A percentile compares a stretch with the other conserved stretches of the same genome.
phyloP scores from a whole-genome alignment of 1,140 invertebrate species.

The Hylaeus volcanicus region DNA sequence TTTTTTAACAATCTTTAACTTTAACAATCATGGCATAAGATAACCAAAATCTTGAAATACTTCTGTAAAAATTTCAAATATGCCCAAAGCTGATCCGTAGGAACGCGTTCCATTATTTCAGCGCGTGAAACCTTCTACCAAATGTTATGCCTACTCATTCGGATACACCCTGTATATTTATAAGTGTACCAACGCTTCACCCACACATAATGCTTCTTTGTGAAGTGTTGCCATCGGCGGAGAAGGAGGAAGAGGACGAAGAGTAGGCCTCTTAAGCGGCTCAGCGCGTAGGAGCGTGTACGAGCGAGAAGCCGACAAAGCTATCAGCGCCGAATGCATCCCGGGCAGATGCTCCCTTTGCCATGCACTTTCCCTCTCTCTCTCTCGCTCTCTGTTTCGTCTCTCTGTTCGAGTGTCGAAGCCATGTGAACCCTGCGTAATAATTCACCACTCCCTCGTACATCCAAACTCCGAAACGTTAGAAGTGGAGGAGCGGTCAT shows the following conservation, averaged over 20 bases:
- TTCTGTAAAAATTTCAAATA: too few species aligned
- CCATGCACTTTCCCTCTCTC: neutral
- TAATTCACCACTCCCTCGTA: constrained; percentile 54
- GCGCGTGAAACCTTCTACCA: neutral
- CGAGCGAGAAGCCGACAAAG: constrained; percentile 68
- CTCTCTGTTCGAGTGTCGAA: constrained; percentile 53
- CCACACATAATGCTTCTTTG: constrained; percentile 17
- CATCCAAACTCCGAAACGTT: constrained; percentile 48
- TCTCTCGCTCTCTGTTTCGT: neutral
- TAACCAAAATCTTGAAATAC: too few species aligned
- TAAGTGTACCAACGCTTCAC: neutral
- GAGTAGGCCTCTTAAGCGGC: constrained; percentile 67
- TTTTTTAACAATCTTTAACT: too few species aligned
- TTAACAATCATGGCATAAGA: too few species aligned
- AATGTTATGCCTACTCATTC: neutral
- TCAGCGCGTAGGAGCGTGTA: constrained; percentile 63
- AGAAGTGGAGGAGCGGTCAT: constrained; percentile 11
- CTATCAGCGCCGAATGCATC: constrained; percentile 66
- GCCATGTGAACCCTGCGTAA: constrained; percentile 58
- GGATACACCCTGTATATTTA: constrained; percentile 2
- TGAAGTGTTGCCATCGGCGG: constrained; percentile 25
- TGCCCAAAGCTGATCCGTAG: too few species aligned
- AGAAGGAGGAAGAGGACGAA: constrained; percentile 25
- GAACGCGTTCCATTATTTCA: neutral
- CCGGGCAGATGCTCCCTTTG: constrained; percentile 58